phyloP scores from a whole-genome alignment of 2,797 vertebrate genomes.

The Eurystomus glaucurus region DNA sequence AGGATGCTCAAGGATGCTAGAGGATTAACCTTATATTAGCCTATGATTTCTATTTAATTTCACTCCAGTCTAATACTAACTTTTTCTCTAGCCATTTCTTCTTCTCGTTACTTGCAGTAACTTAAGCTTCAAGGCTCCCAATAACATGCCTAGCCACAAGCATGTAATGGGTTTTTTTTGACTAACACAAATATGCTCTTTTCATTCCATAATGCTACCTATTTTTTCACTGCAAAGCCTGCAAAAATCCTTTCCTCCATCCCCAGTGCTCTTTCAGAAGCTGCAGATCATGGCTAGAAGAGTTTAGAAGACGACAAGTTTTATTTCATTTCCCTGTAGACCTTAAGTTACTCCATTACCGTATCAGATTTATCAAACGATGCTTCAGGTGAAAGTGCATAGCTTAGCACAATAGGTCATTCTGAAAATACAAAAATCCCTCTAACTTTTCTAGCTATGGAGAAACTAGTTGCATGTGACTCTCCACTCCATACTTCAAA shows the following conservation, averaged over 20 bases:
- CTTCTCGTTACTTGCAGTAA: background rate
- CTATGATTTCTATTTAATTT: background rate
- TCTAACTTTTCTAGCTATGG: background rate
- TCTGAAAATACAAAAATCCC: background rate
- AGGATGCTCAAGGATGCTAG: background rate
- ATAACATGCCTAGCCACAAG: background rate
- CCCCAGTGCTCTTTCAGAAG: background rate
- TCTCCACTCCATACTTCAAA: background rate
- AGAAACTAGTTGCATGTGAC: background rate
- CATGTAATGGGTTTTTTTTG: accelerated
- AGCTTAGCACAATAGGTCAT: background rate
- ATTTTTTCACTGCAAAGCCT: background rate
- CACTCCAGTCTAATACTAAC: background rate
- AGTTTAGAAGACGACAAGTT: background rate
- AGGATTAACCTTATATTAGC: background rate
- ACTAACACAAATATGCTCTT: background rate
- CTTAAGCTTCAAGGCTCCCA: background rate
- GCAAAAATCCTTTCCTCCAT: background rate
- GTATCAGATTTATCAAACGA: background rate
- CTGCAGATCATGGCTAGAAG: background rate
- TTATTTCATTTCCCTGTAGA: background rate
- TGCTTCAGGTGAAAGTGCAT: background rate
- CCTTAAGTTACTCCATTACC: background rate
- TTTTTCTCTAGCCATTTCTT: background rate
- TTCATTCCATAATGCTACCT: background rate